These are phyloP conservation scores for Lepidochitona cinerea DNA, from an alignment of 2,888 invertebrate species.

Conservation along the genomic window DNA sequence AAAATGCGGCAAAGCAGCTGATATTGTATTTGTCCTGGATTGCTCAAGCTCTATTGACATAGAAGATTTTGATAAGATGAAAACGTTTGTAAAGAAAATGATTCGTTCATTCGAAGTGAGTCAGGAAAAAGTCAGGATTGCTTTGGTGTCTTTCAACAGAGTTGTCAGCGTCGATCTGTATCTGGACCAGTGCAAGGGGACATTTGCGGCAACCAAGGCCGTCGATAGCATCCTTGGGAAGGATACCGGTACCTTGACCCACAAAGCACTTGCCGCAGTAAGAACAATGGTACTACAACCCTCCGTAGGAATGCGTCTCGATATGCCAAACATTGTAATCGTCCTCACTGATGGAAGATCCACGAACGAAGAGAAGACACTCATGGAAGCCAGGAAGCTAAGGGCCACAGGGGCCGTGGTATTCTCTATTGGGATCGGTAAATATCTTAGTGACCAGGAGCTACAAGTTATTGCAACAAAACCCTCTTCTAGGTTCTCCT, in stretches of 20 bases:
- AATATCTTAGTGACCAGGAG: slow-evolving; percentile 1
- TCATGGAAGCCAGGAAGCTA: neutral
- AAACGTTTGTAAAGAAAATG: neutral
- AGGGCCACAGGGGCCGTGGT: neutral
- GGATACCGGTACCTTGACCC: neutral
- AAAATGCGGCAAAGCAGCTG: neutral
- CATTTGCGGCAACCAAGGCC: neutral
- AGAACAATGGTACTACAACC: neutral
- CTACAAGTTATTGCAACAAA: neutral
- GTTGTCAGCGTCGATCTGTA: neutral
- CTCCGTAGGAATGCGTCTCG: neutral
- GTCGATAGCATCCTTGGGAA: neutral
- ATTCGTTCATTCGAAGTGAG: neutral
- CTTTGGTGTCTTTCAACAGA: neutral
- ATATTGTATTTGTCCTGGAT: neutral
- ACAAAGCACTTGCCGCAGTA: neutral
- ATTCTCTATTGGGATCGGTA: neutral
- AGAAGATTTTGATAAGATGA: neutral
- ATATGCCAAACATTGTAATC: neutral
- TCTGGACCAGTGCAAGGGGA: neutral
- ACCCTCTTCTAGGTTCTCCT: neutral
- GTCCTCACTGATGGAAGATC: neutral
- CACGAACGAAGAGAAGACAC: neutral
- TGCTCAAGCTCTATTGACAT: neutral
- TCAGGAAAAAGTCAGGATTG: neutral